These are phyloP conservation scores for Caenorhabditis sinica DNA, from an alignment of 2,888 invertebrate genomes.

Conservation along the genomic window DNA sequence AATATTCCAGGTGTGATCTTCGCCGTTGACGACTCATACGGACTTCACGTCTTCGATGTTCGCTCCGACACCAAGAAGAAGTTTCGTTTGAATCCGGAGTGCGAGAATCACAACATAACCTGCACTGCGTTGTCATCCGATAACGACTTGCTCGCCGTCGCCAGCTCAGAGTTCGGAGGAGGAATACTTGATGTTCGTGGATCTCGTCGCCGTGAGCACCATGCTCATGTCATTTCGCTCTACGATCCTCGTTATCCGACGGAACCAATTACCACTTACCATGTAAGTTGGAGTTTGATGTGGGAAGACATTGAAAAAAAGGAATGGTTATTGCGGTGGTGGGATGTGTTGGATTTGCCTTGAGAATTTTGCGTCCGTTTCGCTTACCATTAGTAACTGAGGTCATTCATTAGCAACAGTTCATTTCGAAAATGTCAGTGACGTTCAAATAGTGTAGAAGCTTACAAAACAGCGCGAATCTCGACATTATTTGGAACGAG, in stretches of 20 bases:
- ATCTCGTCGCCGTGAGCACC: slow-evolving; percentile 51
- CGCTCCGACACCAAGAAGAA: slow-evolving; percentile 66
- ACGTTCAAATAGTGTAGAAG: too few species aligned
- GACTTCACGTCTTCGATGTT: slow-evolving; percentile 67
- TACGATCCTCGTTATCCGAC: slow-evolving; percentile 62
- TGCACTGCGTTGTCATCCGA: slow-evolving; percentile 61
- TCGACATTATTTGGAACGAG: too few species aligned
- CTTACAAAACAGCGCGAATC: too few species aligned
- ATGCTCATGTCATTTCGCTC: slow-evolving; percentile 60
- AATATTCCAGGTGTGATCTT: slow-evolving; percentile 58
- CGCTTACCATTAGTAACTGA: too few species aligned
- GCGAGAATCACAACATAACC: slow-evolving; percentile 66
- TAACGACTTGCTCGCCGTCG: slow-evolving; percentile 58
- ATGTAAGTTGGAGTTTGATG: slow-evolving; percentile 40
- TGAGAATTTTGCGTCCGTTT: too few species aligned
- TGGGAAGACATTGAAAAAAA: too few species aligned
- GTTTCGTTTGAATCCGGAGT: slow-evolving; percentile 67
- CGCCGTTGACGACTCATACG: slow-evolving; percentile 69
- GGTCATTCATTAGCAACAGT: too few species aligned
- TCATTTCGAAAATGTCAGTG: too few species aligned
- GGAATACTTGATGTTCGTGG: slow-evolving; percentile 61
- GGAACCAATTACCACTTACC: slow-evolving; percentile 65
- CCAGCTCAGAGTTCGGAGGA: slow-evolving; percentile 65
- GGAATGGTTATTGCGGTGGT: too few species aligned
- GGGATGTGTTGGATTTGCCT: too few species aligned